Conservation (phyloP, 1,140 invertebrate genomes). For the Aphaenogaster rudis region DNA sequence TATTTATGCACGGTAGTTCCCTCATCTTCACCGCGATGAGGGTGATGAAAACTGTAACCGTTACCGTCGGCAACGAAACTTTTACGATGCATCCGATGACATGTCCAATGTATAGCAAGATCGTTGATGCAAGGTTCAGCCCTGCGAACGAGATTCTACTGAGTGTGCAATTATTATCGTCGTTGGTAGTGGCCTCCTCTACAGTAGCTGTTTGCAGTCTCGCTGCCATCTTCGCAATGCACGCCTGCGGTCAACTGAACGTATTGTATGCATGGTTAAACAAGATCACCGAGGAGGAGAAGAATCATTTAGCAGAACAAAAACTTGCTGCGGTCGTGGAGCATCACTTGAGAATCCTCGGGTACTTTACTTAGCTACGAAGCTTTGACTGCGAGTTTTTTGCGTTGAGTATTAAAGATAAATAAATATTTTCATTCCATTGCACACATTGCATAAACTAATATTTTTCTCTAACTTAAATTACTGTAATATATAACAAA, state of each 20-base stretch:
- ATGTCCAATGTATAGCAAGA: conserved; percentile 56
- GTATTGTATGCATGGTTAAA: conserved; percentile 60
- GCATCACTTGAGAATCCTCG: conserved; percentile 63
- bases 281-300: neutral
- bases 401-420: neutral
- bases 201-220: conserved; percentile 66
- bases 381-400: conserved; percentile 52
- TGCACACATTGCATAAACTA: neutral
- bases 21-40: conserved; percentile 52
- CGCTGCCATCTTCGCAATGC: conserved; percentile 74
- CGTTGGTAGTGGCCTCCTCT: conserved; percentile 20
- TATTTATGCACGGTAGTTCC: conserved; percentile 47
- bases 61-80: conserved; percentile 64
- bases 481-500: no score
- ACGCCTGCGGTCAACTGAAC: conserved; percentile 71
- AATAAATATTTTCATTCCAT: neutral
- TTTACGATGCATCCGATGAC: conserved; percentile 47
- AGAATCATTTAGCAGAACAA: neutral
- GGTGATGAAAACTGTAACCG: neutral
- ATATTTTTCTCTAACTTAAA: neutral
- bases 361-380: conserved; percentile 39
- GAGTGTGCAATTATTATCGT: conserved; percentile 43
- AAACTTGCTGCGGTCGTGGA: conserved; percentile 60
- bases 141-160: conserved; percentile 71
- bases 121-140: conserved; percentile 65